Conservation (phyloP, 2,888 invertebrate species). For the Lasioglossum marginatum region DNA sequence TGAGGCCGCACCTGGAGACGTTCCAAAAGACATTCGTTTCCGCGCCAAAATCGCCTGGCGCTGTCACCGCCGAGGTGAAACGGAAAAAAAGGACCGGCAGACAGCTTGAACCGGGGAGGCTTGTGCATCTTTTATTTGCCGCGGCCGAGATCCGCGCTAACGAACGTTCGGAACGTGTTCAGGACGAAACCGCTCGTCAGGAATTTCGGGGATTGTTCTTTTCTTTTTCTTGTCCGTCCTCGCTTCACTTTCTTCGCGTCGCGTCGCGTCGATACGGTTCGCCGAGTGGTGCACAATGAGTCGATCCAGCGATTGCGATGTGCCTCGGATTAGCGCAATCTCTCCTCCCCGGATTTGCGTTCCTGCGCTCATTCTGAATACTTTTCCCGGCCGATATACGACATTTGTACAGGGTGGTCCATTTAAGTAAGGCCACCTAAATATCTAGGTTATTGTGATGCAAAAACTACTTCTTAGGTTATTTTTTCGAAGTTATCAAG, state of each 20-base stretch:
- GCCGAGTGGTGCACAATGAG: neutral
- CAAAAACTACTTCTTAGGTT: too few relatives aligned
- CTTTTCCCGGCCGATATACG: too few relatives aligned
- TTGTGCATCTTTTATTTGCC: conserved; percentile 24
- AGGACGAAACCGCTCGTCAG: conserved; percentile 10
- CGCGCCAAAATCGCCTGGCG: conserved; percentile 61
- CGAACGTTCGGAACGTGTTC: conserved; percentile 37
- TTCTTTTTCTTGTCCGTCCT: neutral
- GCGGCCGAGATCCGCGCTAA: conserved; percentile 23
- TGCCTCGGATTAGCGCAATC: neutral
- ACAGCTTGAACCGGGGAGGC: conserved; percentile 15
- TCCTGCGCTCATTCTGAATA: neutral
- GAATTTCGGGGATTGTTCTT: conserved; percentile 14
- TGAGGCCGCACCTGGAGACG: conserved; percentile 70
- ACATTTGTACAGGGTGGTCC: too few relatives aligned
- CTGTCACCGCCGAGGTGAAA: conserved; percentile 59
- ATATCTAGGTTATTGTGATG: too few relatives aligned
- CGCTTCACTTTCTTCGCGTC: neutral
- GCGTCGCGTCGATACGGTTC: conserved; percentile 4
- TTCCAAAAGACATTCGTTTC: conserved; percentile 69
- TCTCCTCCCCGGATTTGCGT: neutral
- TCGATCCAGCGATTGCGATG: neutral
- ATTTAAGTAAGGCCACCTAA: too few relatives aligned
- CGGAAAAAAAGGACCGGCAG: conserved; percentile 26
- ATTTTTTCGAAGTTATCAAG: too few relatives aligned